A percentile compares a stretch with the other conserved stretches of the same genome.
Conservation (phyloP, 1,140 invertebrate species). For the Drosophila baimaii region DNA sequence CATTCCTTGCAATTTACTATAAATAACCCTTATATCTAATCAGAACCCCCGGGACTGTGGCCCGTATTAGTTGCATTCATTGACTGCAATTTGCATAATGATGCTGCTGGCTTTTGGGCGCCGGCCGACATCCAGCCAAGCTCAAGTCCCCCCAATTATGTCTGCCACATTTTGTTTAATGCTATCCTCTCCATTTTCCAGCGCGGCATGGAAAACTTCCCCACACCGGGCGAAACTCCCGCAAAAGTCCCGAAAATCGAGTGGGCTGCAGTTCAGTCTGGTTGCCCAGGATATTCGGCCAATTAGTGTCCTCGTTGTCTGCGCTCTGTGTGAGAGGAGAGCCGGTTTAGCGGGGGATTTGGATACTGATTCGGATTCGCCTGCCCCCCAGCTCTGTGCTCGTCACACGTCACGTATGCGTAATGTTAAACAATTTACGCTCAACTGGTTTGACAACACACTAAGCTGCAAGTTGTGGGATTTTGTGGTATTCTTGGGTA, state of each 20-base stretch:
- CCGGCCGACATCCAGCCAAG: slow-evolving; percentile 13
- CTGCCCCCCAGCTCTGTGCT: not conserved
- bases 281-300: slow-evolving; percentile 49
- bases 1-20: slow-evolving; percentile 47
- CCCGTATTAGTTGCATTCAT: slow-evolving; percentile 53
- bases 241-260: slow-evolving; percentile 6
- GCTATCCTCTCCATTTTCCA: slow-evolving; percentile 26
- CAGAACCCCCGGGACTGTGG: slow-evolving; percentile 1
- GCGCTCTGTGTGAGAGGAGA: slow-evolving; percentile 3
- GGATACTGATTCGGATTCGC: not conserved
- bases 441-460: slow-evolving; percentile 12
- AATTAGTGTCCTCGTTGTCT: slow-evolving; percentile 38
- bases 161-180: slow-evolving; percentile 39
- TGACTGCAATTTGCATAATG: slow-evolving; percentile 62
- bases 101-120: slow-evolving; percentile 2
- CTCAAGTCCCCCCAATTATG: slow-evolving; percentile 27
- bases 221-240: slow-evolving; percentile 6
- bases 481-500: too few species aligned
- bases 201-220: slow-evolving; percentile 2
- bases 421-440: slow-evolving; percentile 41
- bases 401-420: slow-evolving; percentile 54
- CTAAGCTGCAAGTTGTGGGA: not conserved
- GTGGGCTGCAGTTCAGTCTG: slow-evolving; percentile 14
- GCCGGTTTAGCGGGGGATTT: slow-evolving; percentile 2
- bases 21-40: slow-evolving; percentile 55